These are phyloP conservation scores for Engraulis encrasicolus DNA, from an alignment of 2,113 vertebrate genomes.

Conservation along the genomic window DNA sequence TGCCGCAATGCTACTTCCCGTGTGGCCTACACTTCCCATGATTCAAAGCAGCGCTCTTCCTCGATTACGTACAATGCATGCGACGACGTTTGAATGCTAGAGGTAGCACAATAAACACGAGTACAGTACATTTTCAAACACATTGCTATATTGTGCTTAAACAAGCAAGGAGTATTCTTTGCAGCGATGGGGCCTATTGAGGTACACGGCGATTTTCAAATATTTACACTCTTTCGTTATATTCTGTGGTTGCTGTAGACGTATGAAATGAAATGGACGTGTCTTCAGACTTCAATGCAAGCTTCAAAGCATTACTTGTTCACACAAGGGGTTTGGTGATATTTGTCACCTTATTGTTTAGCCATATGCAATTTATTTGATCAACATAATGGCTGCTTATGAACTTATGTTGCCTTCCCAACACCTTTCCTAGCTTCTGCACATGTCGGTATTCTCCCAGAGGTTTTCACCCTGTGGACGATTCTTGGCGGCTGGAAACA, in stretches of 20 bases:
- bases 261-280: too few relatives aligned
- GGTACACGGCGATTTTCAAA: neutral
- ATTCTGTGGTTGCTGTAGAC: too few relatives aligned
- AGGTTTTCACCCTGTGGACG: constrained; percentile 87
- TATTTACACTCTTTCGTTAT: neutral
- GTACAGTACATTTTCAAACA: neutral
- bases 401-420: too few relatives aligned
- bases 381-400: too few relatives aligned
- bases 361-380: too few relatives aligned
- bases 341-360: too few relatives aligned
- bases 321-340: too few relatives aligned
- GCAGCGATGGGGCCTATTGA: neutral
- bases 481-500: constrained; percentile 86
- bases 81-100: neutral
- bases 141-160: too few relatives aligned
- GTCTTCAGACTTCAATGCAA: too few relatives aligned
- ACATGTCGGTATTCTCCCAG: constrained; percentile 90
- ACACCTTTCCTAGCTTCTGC: constrained; percentile 73
- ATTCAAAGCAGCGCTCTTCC: neutral
- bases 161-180: neutral
- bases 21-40: neutral
- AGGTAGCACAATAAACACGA: neutral
- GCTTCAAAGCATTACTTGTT: too few relatives aligned
- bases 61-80: neutral
- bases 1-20: too few relatives aligned